Conservation (phyloP, 2,113 vertebrate genomes). For the Chaenogobius annularis region DNA sequence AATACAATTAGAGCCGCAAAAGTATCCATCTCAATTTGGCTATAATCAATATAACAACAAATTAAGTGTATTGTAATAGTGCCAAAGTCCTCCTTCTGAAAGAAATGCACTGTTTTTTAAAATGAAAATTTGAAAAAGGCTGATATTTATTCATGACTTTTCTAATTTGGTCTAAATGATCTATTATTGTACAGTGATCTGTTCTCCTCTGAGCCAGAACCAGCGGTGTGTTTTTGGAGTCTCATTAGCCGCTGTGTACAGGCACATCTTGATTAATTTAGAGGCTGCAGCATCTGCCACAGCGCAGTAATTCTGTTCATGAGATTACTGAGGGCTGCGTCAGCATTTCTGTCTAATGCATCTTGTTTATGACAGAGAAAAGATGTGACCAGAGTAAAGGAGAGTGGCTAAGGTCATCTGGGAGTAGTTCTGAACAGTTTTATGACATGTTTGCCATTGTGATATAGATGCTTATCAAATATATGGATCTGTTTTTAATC, state of each 20-base stretch:
- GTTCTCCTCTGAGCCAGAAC: slow-evolving; percentile 15
- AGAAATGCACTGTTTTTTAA: too few relatives aligned
- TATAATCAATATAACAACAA: too few relatives aligned
- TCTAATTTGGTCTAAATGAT: too few relatives aligned
- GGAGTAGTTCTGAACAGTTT: not conserved
- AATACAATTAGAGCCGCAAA: too few relatives aligned
- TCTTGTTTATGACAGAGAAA: slow-evolving; percentile 5
- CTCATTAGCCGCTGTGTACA: slow-evolving; percentile 27
- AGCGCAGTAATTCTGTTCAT: slow-evolving; percentile 14
- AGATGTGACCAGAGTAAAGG: not conserved
- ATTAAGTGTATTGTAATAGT: too few relatives aligned
- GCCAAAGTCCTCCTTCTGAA: too few relatives aligned
- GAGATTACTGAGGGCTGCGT: slow-evolving; percentile 24
- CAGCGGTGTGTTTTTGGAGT: slow-evolving; percentile 15
- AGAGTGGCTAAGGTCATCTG: not conserved
- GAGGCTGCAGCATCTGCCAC: slow-evolving; percentile 26
- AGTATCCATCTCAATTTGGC: too few relatives aligned
- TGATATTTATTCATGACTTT: too few relatives aligned
- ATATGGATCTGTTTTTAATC: not conserved
- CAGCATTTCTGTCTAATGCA: slow-evolving; percentile 16
- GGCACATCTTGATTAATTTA: slow-evolving; percentile 25
- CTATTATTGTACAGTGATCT: slow-evolving; percentile 6
- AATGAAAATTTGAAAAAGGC: too few relatives aligned
- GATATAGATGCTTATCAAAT: not conserved
- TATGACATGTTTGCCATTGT: not conserved